Evolutionary conservation across 23 tunicate species (phyloP).

Genomic region (Styela plicata): DNA sequence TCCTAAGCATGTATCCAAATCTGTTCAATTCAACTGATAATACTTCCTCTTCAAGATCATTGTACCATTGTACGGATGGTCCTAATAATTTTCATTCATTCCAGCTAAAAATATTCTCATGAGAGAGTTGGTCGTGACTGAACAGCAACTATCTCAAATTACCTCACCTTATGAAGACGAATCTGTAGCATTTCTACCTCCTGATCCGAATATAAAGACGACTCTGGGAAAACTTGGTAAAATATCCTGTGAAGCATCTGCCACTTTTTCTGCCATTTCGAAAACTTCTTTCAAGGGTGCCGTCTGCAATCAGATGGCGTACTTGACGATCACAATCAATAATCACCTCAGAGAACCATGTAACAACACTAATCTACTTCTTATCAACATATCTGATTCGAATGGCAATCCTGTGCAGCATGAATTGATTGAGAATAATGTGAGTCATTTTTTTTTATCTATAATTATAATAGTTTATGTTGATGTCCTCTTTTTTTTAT

Average conservation of each 20-base stretch:
- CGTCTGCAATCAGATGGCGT: background rate
- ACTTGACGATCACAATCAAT: background rate
- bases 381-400: background rate
- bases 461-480: too few species aligned
- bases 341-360: slow-evolving; percentile 11
- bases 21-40: too few species aligned
- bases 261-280: slow-evolving; percentile 6
- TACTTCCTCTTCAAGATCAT: too few species aligned
- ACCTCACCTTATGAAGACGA: slow-evolving; percentile 58
- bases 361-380: background rate
- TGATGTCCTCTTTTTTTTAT: too few species aligned
- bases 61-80: too few species aligned
- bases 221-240: slow-evolving; percentile 22
- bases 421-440: background rate
- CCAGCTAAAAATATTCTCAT: slow-evolving; percentile 62
- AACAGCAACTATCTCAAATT: background rate
- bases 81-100: too few species aligned
- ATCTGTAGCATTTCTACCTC: slow-evolving; percentile 40
- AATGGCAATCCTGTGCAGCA: background rate
- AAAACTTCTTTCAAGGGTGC: background rate
- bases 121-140: slow-evolving; percentile 14
- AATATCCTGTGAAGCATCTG: slow-evolving; percentile 10
- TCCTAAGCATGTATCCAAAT: too few species aligned
- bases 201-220: slow-evolving; percentile 30
- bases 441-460: background rate